Evolutionary conservation across 1,140 invertebrate genomes (phyloP).

Genomic region (Drosophila pseudoobscura): DNA sequence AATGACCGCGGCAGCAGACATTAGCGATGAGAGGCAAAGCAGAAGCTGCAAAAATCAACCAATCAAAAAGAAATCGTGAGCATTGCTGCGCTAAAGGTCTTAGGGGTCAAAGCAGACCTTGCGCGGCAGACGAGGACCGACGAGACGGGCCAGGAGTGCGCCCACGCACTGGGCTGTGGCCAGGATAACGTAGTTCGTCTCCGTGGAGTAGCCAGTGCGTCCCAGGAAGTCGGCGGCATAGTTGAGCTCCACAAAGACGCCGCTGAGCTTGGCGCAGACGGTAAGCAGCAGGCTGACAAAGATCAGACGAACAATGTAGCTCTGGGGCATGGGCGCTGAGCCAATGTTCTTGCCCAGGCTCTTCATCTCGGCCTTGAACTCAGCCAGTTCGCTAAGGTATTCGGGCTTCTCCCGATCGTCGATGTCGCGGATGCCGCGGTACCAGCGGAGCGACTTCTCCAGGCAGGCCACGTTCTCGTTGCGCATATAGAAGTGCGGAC

Average conservation of each 20-base stretch:
- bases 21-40: conserved; percentile 60
- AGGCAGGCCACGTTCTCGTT: conserved; percentile 84
- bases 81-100: too few species aligned
- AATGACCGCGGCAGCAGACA: conserved; percentile 51
- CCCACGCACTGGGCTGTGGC: conserved; percentile 54
- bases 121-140: conserved; percentile 50
- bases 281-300: conserved; percentile 60
- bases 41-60: conserved; percentile 34
- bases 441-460: conserved; percentile 84
- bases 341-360: conserved; percentile 26
- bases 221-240: conserved; percentile 65
- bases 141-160: conserved; percentile 48
- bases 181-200: conserved; percentile 55
- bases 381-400: conserved; percentile 58
- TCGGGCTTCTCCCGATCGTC: conserved; percentile 67
- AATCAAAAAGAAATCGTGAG: too few species aligned
- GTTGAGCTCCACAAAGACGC: conserved; percentile 64
- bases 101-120: conserved; percentile 31
- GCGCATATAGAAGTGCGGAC: conserved; percentile 86
- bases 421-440: conserved; percentile 81
- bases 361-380: conserved; percentile 57
- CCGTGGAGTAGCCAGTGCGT: conserved; percentile 50
- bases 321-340: conserved; percentile 31
- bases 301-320: conserved; percentile 58
- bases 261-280: conserved; percentile 67